These are phyloP conservation scores for Merluccius polli DNA, from an alignment of 2,797 vertebrate species.

Conservation along the genomic window DNA sequence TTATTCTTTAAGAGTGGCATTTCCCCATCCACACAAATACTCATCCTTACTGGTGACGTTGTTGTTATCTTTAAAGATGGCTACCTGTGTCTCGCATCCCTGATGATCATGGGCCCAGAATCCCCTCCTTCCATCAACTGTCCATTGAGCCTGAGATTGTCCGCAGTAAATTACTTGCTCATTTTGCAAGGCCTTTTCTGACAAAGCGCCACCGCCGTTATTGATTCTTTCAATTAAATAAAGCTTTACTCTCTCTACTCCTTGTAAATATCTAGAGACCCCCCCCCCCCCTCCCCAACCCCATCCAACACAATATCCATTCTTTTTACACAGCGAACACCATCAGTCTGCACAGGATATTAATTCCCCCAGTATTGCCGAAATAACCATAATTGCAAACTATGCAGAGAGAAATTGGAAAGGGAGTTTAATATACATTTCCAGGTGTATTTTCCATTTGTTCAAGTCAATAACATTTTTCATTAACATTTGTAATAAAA, in stretches of 20 bases:
- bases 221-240: conserved; percentile 85
- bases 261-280: conserved; percentile 81
- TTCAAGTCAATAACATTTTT: conserved; percentile 84
- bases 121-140: conserved; percentile 55
- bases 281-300: conserved; percentile 62
- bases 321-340: conserved; percentile 70
- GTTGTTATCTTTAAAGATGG: conserved; percentile 33
- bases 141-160: conserved; percentile 53
- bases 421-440: conserved; percentile 87
- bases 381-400: conserved; percentile 86
- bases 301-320: conserved; percentile 79
- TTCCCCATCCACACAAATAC: neutral
- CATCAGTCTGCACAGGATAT: conserved; percentile 82
- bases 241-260: conserved; percentile 73
- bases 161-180: conserved; percentile 75
- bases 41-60: conserved; percentile 7
- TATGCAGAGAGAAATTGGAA: conserved; percentile 76
- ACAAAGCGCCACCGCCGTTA: conserved; percentile 73
- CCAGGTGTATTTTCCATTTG: conserved; percentile 80
- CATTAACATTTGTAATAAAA: conserved; percentile 80
- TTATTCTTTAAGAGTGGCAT: neutral
- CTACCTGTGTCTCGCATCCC: conserved; percentile 24
- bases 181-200: conserved; percentile 71
- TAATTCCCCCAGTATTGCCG: conserved; percentile 77
- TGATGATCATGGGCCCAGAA: conserved; percentile 32